These are phyloP conservation scores for Martes martes DNA, from an alignment of 2,113 vertebrate genomes.

Conservation along the genomic window DNA sequence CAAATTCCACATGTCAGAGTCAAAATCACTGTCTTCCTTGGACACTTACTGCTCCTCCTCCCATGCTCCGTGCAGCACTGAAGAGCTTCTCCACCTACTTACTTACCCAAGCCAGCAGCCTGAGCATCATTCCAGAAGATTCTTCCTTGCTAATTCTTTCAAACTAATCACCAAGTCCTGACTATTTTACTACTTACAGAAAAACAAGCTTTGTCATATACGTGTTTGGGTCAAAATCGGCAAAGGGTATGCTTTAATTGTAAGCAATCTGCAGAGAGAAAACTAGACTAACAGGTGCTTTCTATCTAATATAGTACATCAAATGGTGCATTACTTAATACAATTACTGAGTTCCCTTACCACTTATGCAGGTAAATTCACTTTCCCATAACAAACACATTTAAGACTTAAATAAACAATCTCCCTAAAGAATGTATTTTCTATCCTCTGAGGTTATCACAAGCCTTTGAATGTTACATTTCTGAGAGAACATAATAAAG, in stretches of 20 bases:
- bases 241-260: background rate
- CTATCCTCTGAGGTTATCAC: background rate
- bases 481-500: slow-evolving; percentile 4
- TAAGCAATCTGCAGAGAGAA: slow-evolving; percentile 6
- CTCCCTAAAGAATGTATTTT: slow-evolving; percentile 17
- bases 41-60: background rate
- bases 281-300: background rate
- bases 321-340: background rate
- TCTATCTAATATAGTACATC: background rate
- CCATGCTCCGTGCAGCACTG: background rate
- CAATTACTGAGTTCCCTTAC: background rate
- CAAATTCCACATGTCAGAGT: background rate
- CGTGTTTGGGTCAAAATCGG: background rate
- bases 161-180: background rate
- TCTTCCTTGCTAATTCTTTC: background rate
- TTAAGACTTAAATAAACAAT: slow-evolving; percentile 7
- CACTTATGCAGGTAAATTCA: background rate
- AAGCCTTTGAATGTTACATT: background rate
- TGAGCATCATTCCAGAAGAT: background rate
- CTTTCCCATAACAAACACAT: slow-evolving; percentile 31
- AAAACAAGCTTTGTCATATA: background rate
- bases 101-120: background rate
- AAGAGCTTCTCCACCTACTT: background rate
- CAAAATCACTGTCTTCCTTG: background rate
- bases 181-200: background rate